phyloP scores from a whole-genome alignment of 1,140 invertebrate genomes.

The Hyposmocoma kahamanoa region DNA sequence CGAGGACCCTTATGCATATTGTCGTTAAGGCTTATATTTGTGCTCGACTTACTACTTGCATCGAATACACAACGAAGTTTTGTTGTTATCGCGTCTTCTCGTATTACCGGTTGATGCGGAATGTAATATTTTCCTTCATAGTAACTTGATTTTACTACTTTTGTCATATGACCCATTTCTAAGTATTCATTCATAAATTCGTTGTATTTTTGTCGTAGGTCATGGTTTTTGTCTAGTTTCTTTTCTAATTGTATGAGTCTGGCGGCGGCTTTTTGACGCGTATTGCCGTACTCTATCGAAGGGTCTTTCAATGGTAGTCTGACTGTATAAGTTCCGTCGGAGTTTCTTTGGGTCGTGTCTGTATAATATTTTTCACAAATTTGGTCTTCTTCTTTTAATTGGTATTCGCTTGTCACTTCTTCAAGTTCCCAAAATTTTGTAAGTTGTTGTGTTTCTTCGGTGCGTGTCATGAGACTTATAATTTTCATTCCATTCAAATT shows the following conservation, averaged over 20 bases:
- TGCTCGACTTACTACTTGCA: neutral
- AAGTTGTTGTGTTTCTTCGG: neutral
- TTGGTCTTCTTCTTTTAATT: neutral
- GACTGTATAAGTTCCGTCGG: conserved; percentile 1
- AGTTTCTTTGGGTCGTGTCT: neutral
- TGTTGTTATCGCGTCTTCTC: conserved; percentile 1
- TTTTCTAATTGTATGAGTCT: neutral
- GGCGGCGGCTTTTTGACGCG: neutral
- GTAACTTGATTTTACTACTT: neutral
- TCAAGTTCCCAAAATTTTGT: conserved; percentile 7
- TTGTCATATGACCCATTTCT: conserved; percentile 1
- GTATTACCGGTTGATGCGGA: conserved; percentile 3
- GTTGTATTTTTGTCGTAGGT: neutral
- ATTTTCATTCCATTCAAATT: neutral
- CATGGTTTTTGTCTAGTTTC: conserved; percentile 1
- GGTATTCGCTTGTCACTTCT: neutral
- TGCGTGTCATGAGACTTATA: neutral
- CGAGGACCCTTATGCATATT: neutral
- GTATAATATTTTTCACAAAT: conserved; percentile 2
- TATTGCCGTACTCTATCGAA: neutral
- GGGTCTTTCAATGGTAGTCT: conserved; percentile 3
- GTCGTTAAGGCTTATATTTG: neutral
- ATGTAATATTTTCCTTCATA: neutral
- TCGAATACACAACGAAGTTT: conserved; percentile 2
- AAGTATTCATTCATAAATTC: conserved; percentile 8